Percentiles rank a stretch among this genome's conserved stretches.
Evolutionary conservation across 2,113 vertebrate genomes (phyloP).

Genomic region (Xyliphius kryptos): DNA sequence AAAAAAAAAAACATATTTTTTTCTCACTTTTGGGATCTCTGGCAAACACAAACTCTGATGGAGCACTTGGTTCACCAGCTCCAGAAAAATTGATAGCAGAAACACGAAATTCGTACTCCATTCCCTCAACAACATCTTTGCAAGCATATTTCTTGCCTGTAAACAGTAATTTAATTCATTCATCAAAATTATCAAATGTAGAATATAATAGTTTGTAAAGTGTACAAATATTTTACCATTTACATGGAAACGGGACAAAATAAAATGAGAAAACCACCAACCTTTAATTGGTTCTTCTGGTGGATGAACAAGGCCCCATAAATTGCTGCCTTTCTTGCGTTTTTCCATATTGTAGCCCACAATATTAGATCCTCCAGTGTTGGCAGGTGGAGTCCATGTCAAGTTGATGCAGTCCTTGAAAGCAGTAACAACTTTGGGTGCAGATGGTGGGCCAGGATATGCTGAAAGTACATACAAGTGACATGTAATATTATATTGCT

Average conservation of each 20-base stretch:
- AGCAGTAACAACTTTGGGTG: conserved; percentile 66
- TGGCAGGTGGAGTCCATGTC: conserved; percentile 68
- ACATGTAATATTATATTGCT: no score
- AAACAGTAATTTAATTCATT: background rate
- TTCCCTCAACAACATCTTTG: conserved; percentile 67
- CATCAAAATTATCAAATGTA: background rate
- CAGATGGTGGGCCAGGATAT: no score
- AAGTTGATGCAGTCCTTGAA: conserved; percentile 70
- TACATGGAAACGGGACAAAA: no score
- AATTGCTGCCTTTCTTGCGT: conserved; percentile 76
- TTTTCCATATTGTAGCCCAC: conserved; percentile 81
- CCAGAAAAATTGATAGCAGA: conserved; percentile 78
- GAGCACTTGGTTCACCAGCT: conserved; percentile 69
- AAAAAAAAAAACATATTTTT: background rate
- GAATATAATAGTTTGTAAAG: no score
- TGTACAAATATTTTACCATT: no score
- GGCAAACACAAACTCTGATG: conserved; percentile 73
- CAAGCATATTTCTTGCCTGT: conserved; percentile 69
- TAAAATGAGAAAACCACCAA: conserved; percentile 36
- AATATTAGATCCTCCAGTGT: conserved; percentile 68
- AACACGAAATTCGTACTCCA: conserved; percentile 83
- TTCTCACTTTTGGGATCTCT: conserved; percentile 76
- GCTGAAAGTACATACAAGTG: no score
- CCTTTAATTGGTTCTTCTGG: conserved; percentile 60
- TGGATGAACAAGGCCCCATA: conserved; percentile 69